Percentiles rank a stretch among this genome's conserved stretches.
Conservation (phyloP, 2,113 vertebrate genomes). For the Pseudorectes ferrugineus region DNA sequence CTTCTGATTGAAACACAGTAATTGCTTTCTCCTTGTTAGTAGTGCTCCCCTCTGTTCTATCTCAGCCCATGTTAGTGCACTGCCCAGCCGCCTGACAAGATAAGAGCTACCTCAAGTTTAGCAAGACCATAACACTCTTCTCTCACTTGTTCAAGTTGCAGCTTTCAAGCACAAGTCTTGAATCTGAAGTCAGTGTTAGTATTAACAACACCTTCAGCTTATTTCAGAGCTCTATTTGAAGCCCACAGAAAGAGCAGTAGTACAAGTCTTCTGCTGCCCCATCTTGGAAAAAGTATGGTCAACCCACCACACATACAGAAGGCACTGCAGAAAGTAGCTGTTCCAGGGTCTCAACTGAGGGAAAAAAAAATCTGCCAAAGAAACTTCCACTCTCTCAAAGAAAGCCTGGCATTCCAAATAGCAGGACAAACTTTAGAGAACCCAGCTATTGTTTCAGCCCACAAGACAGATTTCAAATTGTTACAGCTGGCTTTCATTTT, state of each 20-base stretch:
- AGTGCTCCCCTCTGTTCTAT: background rate
- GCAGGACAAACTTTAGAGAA: background rate
- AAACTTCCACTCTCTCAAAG: background rate
- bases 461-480: background rate
- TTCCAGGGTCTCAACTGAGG: background rate
- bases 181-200: background rate
- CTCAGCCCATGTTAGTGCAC: background rate
- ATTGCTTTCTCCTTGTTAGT: background rate
- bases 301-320: background rate
- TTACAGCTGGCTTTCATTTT: conserved; percentile 8
- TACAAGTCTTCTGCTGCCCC: background rate
- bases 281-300: background rate
- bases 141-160: background rate
- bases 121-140: background rate
- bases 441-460: background rate
- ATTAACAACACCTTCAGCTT: background rate
- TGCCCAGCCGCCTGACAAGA: background rate
- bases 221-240: background rate
- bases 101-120: background rate
- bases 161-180: background rate
- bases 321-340: background rate
- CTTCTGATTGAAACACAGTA: fast-evolving
- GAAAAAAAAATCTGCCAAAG: background rate
- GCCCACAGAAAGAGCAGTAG: background rate
- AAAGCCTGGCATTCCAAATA: background rate